Conservation (phyloP, 2,113 vertebrate species). For the human region GRCh38 chr14:104827001-104827500, state of each 20-base stretch:
- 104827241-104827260: no score
- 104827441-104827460: background rate
- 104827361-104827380: background rate
- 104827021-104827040: no score
- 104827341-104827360: background rate
- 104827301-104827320: background rate
- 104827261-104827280: background rate
- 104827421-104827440: accelerated
- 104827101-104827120: background rate
- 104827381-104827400: background rate
- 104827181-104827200: background rate
- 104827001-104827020: background rate
- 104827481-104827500: background rate
- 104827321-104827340: no score
- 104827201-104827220: no score
- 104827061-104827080: no score
- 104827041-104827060: no score
- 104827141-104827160: background rate
- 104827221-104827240: background rate
- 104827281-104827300: background rate
- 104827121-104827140: accelerated
- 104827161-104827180: no score
- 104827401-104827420: background rate
- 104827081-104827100: background rate
- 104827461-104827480: background rate